Evolutionary conservation across 2,797 vertebrate species (phyloP), one percentile per base, ranked within the genome.

Genomic region (Aplochiton taeniatus): DNA sequence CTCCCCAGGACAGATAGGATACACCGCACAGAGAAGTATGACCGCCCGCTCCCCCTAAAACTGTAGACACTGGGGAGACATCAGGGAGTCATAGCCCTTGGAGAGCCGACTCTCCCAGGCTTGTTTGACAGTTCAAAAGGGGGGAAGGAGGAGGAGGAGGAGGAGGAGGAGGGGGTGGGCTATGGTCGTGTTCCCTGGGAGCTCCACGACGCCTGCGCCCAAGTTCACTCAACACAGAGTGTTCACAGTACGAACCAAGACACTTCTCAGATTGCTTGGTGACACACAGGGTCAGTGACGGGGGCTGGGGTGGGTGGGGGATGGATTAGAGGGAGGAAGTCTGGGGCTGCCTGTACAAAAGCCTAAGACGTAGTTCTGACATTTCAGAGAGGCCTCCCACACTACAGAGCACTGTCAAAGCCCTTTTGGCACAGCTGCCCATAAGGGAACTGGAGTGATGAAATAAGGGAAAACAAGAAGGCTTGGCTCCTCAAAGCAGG

Each of bases 391-490:
- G 58, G 50, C 71, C 73, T 72, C 75, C 75, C 75, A 76, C 68
- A 63, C 79, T 69, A 70, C 61, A 14, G 13, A 78, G 62, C 1
- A n/a, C 44, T 41, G 46, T 67, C 64, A 55, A 58, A 50, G 68
- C 16, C 61, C 66, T 70, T 78, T 56, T 80, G 79, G 76, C 80
- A 76, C 20, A 54, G 79, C 70, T 70, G 78, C 73, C 70, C 74
- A 63, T 57, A 19, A 19, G 78, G 72, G 76, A 82, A 74, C 66
- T 42, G 57, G 69, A 54, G 76, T 77, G 83, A 87, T 83, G 82
- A 88, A 83, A 85, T 75, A 75, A 66, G 80, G 76, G 78, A 59
- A 85, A 81, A 68, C 53, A 57, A 69, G 68, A 70, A 31, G 72
- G 69, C 73, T 77, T 81, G 73, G 79, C 59, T 16, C 69, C 52